Percentiles rank a stretch among this genome's conserved stretches.
phyloP scores from a whole-genome alignment of 2,113 vertebrate species.

The Patagioenas fasciata region DNA sequence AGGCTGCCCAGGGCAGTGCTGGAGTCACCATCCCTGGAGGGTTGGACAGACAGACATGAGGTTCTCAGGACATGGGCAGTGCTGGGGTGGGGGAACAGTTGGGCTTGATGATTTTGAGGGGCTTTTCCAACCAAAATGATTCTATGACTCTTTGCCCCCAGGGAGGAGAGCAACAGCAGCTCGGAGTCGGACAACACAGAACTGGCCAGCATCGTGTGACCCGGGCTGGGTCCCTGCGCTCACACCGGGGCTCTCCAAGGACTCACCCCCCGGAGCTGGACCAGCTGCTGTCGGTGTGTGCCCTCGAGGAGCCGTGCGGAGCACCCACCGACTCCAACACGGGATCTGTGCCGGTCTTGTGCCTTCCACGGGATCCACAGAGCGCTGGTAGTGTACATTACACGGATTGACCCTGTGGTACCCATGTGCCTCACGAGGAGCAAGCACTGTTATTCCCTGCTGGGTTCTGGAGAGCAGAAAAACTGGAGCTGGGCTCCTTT shows the following conservation, averaged over 20 bases:
- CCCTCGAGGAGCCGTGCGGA: accelerated
- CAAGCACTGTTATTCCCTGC: not conserved
- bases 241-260: not conserved
- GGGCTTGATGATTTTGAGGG: too few relatives aligned
- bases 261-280: not conserved
- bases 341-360: not conserved
- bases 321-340: not conserved
- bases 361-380: not conserved
- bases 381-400: slow-evolving; percentile 34
- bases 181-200: slow-evolving; percentile 81
- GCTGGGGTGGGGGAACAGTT: too few relatives aligned
- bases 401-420: not conserved
- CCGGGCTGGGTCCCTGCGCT: not conserved
- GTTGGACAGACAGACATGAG: too few relatives aligned
- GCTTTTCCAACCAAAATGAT: too few relatives aligned
- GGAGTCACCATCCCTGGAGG: too few relatives aligned
- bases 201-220: slow-evolving; percentile 80
- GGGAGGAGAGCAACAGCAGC: slow-evolving; percentile 73
- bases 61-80: too few relatives aligned
- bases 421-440: not conserved
- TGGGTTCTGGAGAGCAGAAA: not conserved
- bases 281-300: not conserved
- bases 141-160: not conserved
- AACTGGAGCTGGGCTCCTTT: accelerated
- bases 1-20: too few relatives aligned